Percentiles rank a stretch among this genome's conserved stretches.
These are phyloP conservation scores for Ictalurus furcatus DNA, from an alignment of 2,113 vertebrate genomes.

Conservation along the genomic window DNA sequence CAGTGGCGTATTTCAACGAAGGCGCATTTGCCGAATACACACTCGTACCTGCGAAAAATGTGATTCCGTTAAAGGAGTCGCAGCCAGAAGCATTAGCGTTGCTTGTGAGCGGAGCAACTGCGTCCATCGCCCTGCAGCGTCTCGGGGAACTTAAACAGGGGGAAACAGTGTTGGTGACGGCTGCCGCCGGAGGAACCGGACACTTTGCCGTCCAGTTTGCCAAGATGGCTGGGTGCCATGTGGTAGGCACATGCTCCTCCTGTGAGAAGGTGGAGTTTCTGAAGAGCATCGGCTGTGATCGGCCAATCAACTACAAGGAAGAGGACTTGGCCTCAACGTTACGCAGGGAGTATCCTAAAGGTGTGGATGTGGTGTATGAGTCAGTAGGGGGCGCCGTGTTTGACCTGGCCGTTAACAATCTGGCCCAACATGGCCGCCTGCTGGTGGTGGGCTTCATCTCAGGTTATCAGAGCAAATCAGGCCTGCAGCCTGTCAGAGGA, in stretches of 20 bases:
- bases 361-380: conserved; percentile 88
- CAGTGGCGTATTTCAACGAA: conserved; percentile 79
- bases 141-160: conserved; percentile 81
- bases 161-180: conserved; percentile 86
- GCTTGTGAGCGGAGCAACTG: conserved; percentile 83
- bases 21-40: conserved; percentile 91
- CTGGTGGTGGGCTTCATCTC: conserved; percentile 89
- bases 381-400: conserved; percentile 86
- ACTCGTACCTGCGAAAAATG: conserved; percentile 76
- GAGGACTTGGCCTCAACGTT: conserved; percentile 78
- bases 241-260: conserved; percentile 89
- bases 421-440: conserved; percentile 82
- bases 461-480: conserved; percentile 83
- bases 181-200: conserved; percentile 86
- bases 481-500: conserved; percentile 75
- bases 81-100: conserved; percentile 84
- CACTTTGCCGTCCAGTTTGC: conserved; percentile 91
- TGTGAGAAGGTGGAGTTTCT: conserved; percentile 85
- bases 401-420: conserved; percentile 78
- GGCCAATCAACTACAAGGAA: conserved; percentile 82
- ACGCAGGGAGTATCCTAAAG: conserved; percentile 78
- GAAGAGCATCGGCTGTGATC: conserved; percentile 86
- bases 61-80: conserved; percentile 73
- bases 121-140: conserved; percentile 84
- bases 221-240: conserved; percentile 86